Conservation (phyloP, 35 echinoderm and acorn worm species). For the Eucidaris tribuloides region DNA sequence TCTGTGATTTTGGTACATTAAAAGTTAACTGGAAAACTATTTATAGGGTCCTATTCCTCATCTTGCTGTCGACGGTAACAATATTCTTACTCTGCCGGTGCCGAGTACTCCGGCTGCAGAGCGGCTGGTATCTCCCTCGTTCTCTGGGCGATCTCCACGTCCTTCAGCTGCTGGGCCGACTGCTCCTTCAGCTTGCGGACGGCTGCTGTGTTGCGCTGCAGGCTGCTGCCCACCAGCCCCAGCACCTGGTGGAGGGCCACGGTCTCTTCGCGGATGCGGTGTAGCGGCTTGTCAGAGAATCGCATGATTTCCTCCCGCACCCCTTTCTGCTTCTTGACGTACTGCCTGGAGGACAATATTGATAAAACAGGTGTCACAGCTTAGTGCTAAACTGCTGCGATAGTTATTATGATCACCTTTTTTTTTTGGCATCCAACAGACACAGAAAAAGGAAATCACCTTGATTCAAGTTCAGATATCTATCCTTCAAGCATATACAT, state of each 20-base stretch:
- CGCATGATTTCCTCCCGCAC: conserved; percentile 78
- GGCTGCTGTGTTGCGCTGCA: conserved; percentile 78
- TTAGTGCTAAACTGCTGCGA: too few species aligned
- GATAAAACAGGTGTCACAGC: too few species aligned
- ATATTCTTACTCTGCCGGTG: conserved; percentile 89
- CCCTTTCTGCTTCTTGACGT: conserved; percentile 92
- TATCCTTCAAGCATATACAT: background rate
- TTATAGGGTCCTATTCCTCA: too few species aligned
- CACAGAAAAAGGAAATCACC: background rate
- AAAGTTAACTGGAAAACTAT: too few species aligned
- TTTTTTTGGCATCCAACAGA: background rate
- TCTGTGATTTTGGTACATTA: too few species aligned
- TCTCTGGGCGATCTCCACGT: conserved; percentile 91
- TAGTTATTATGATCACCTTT: too few species aligned
- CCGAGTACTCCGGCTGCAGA: conserved; percentile 80
- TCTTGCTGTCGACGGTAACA: too few species aligned
- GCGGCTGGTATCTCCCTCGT: conserved; percentile 85
- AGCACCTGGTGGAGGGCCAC: conserved; percentile 78
- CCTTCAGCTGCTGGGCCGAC: conserved; percentile 74
- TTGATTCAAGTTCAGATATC: background rate
- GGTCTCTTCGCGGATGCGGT: conserved; percentile 74
- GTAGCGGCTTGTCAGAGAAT: conserved; percentile 87
- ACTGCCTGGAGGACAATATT: conserved; percentile 44
- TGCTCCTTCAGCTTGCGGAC: conserved; percentile 87
- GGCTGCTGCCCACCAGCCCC: conserved; percentile 55